phyloP scores from a whole-genome alignment of 2,888 invertebrate species.

The Netelia fuscicornis region DNA sequence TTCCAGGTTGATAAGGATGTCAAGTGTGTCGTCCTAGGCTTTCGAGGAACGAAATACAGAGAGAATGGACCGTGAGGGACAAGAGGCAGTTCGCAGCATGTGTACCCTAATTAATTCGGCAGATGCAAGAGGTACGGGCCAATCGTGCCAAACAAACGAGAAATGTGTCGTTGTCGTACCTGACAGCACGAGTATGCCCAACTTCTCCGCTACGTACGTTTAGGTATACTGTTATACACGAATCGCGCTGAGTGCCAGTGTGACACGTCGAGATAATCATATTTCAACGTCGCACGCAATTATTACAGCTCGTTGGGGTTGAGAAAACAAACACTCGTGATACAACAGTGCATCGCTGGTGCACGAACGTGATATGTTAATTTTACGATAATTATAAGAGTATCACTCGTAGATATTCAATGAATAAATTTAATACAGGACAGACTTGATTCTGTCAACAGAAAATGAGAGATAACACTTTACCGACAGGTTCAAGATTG shows the following conservation, averaged over 20 bases:
- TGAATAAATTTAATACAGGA: neutral
- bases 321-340: constrained; percentile 28
- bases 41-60: constrained; percentile 9
- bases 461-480: neutral
- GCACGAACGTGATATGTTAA: neutral
- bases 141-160: constrained; percentile 42
- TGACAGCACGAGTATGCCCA: constrained; percentile 34
- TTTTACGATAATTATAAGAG: neutral
- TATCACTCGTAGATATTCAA: neutral
- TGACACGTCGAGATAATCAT: constrained; percentile 44
- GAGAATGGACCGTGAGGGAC: constrained; percentile 15
- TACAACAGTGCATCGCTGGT: neutral
- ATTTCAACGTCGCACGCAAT: constrained; percentile 21
- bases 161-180: constrained; percentile 22
- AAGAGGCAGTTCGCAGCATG: neutral
- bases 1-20: neutral
- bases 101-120: constrained; percentile 20
- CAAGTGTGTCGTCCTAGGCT: neutral
- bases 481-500: neutral
- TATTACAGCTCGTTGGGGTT: constrained; percentile 23
- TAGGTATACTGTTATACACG: neutral
- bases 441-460: neutral
- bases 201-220: neutral
- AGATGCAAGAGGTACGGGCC: constrained; percentile 11
- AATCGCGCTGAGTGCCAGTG: constrained; percentile 4